These are phyloP conservation scores for Salminus brasiliensis DNA, from an alignment of 2,113 vertebrate species.

Conservation along the genomic window DNA sequence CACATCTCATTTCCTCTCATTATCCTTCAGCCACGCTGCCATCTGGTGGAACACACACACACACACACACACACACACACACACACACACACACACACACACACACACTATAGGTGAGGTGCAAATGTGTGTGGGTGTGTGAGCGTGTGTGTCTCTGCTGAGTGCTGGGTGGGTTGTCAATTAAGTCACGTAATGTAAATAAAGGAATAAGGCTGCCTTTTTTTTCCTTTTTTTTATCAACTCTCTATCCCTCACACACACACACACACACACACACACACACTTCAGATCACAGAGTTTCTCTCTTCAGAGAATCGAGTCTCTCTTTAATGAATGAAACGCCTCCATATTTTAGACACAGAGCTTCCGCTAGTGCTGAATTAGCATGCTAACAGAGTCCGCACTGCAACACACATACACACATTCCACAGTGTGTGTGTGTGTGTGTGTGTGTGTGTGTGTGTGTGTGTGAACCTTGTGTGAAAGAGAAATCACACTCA, in stretches of 20 bases:
- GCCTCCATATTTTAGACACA: not conserved
- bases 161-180: not conserved
- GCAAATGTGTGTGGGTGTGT: not conserved
- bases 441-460: too few species aligned
- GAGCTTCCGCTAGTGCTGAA: too few species aligned
- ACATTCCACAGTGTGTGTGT: too few species aligned
- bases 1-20: constrained; percentile 12
- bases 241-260: too few species aligned
- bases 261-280: too few species aligned
- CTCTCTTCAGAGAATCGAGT: not conserved
- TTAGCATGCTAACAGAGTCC: too few species aligned
- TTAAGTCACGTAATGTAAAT: not conserved
- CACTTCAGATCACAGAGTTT: not conserved
- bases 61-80: too few species aligned
- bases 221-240: too few species aligned
- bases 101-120: too few species aligned
- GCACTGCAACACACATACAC: too few species aligned
- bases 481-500: too few species aligned
- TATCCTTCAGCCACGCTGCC: constrained; percentile 44
- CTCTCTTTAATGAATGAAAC: constrained; percentile 12
- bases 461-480: too few species aligned
- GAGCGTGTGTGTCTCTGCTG: not conserved
- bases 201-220: not conserved
- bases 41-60: constrained; percentile 45
- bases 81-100: constrained; percentile 9